Evolutionary conservation across 1,140 invertebrate genomes (phyloP), one percentile per base, ranked within the genome.

Genomic region (Heterodera schachtii): DNA sequence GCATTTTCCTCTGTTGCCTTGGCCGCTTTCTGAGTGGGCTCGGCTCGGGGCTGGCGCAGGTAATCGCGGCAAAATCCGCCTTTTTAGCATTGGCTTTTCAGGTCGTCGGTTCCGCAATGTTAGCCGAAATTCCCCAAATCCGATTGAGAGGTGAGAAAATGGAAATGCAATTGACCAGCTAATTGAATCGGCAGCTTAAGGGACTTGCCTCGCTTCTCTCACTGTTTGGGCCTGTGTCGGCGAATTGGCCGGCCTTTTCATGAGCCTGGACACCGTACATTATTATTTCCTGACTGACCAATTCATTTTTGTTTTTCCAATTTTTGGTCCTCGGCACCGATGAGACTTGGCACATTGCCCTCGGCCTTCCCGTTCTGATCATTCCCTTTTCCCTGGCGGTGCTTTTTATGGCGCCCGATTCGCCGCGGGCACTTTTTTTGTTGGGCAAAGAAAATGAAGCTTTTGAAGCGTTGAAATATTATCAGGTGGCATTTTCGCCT

Each of bases 211-310:
- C 5, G 84, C 85, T n/a, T 85, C 84, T 73, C 60, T 86, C 21
- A 87, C 84, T 16, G 84, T 84, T 74, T 85, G 84, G 84, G 82
- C 84, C 7, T 85, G 84, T 57, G 31, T 85, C 52, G 84, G 84
- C 47, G 84, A 85, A 83, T 70, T 85, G 67, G 47, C 69, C 47
- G 84, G 84, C 7, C 86, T 85, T 83, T 21, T 87, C 19, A 47
- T 85, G 11, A 75, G 78, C 31, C 52, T 85, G 16, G 74, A 83
- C 57, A 60, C 44, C 44, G 71, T 43, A 52, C 31, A 31, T 46
- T 69, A 41, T 43, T 16, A 0, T 21, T 46, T 57, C 21, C 31
- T 31, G 31, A 31, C 31, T 31, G 31, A 0, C 31, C n/a, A 75
- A 9, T 8, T 67, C 6, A 70, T 46, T 78, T 3, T 78, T 11